A percentile compares a stretch with the other conserved stretches of the same genome.
Evolutionary conservation across 2,888 invertebrate genomes (phyloP).

Genomic region (Drosophila maculinotata): DNA sequence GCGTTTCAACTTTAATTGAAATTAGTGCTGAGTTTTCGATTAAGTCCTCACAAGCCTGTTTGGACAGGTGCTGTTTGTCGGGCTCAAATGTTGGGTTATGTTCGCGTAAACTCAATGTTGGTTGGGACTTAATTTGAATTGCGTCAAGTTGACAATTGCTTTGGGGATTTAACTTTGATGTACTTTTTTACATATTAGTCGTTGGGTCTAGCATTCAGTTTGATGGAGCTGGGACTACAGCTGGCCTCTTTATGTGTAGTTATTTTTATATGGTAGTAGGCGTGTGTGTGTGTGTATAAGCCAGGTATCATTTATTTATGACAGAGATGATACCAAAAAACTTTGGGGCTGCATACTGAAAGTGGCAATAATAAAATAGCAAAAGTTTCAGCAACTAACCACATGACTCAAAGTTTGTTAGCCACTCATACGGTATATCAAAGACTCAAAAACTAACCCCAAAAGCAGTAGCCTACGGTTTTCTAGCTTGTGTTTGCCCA

Average conservation of each 20-base stretch:
- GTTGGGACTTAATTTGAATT: slow-evolving; percentile 33
- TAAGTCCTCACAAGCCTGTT: slow-evolving; percentile 43
- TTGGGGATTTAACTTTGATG: slow-evolving; percentile 24
- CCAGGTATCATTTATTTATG: slow-evolving; percentile 64
- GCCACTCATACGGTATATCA: background rate
- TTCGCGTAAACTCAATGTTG: slow-evolving; percentile 15
- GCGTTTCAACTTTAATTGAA: slow-evolving; percentile 75
- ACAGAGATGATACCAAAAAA: slow-evolving; percentile 40
- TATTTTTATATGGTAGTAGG: background rate
- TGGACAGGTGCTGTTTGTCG: slow-evolving; percentile 23
- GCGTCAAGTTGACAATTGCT: slow-evolving; percentile 12
- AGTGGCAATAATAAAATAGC: slow-evolving; percentile 50
- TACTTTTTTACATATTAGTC: slow-evolving; percentile 10
- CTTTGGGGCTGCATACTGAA: slow-evolving; percentile 29
- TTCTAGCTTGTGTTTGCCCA: slow-evolving; percentile 11
- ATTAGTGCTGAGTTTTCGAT: slow-evolving; percentile 72
- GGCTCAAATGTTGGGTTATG: slow-evolving; percentile 39
- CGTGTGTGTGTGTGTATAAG: slow-evolving; percentile 19
- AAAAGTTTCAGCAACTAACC: slow-evolving; percentile 54
- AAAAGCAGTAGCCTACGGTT: slow-evolving; percentile 4
- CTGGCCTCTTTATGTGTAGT: background rate
- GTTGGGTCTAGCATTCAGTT: background rate
- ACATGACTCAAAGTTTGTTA: slow-evolving; percentile 38
- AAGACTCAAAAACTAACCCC: slow-evolving; percentile 14
- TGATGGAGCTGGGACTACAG: slow-evolving; percentile 16